Evolutionary conservation across 2,888 invertebrate genomes (phyloP).

Genomic region (Drosophila incognita): DNA sequence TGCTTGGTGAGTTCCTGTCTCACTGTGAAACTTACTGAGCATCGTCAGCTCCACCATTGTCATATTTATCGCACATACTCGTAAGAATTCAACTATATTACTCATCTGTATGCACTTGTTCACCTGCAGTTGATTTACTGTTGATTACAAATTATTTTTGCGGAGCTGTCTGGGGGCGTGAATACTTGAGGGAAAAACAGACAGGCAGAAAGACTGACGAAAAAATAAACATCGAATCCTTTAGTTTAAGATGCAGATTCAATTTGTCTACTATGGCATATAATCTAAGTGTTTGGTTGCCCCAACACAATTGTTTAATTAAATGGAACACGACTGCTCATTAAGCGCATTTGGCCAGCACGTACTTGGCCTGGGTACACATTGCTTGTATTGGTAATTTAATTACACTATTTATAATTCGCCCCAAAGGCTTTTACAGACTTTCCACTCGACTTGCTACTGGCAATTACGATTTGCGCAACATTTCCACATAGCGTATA

Average conservation of each 20-base stretch:
- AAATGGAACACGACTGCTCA: conserved; percentile 61
- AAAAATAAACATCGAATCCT: conserved; percentile 42
- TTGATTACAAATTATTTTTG: conserved; percentile 74
- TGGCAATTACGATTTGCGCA: conserved; percentile 57
- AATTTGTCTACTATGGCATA: conserved; percentile 32
- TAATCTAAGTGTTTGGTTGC: conserved; percentile 60
- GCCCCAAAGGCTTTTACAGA: conserved; percentile 44
- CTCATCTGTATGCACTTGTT: neutral
- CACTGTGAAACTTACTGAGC: conserved; percentile 10
- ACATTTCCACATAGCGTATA: conserved; percentile 53
- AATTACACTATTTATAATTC: conserved; percentile 71
- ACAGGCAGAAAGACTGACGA: neutral
- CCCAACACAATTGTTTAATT: conserved; percentile 68
- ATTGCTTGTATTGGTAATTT: conserved; percentile 60
- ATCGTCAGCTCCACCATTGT: conserved; percentile 46
- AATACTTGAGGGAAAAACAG: conserved; percentile 20
- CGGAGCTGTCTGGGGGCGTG: conserved; percentile 26
- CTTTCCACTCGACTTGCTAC: conserved; percentile 43
- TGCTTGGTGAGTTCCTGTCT: conserved; percentile 5
- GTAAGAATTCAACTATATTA: neutral
- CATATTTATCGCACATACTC: conserved; percentile 26
- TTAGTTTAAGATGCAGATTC: conserved; percentile 49
- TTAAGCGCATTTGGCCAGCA: conserved; percentile 33
- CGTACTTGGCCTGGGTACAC: conserved; percentile 13
- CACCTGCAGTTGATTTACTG: conserved; percentile 75